Conservation (phyloP, 1,140 invertebrate genomes). For the Matsumurasca onukii region DNA sequence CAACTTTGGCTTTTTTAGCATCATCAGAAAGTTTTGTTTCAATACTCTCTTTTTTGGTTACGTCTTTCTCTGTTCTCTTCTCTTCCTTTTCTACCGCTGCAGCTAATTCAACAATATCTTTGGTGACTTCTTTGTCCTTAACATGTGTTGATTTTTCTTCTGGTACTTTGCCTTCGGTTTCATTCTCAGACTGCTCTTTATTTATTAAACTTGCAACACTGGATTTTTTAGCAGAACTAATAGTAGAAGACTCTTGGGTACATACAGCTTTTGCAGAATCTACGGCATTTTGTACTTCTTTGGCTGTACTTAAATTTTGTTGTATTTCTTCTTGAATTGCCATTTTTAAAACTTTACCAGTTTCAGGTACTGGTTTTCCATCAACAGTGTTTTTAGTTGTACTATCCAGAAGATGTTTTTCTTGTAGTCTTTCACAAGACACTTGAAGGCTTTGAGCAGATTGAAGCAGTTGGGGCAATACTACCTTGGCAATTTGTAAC, state of each 20-base stretch:
- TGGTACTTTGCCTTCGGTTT: slow-evolving; percentile 24
- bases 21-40: slow-evolving; percentile 15
- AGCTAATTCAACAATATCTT: too few relatives aligned
- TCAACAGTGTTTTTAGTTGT: too few relatives aligned
- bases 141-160: neutral
- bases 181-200: neutral
- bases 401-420: too few relatives aligned
- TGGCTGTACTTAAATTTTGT: neutral
- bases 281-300: neutral
- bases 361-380: too few relatives aligned
- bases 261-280: neutral
- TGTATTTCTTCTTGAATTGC: neutral
- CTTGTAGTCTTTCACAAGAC: neutral
- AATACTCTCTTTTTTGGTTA: slow-evolving; percentile 4
- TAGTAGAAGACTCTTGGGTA: neutral
- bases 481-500: neutral
- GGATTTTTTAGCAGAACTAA: neutral
- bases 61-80: neutral
- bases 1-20: slow-evolving; percentile 32
- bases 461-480: neutral
- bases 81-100: too few relatives aligned
- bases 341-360: too few relatives aligned
- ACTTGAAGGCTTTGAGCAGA: neutral
- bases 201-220: neutral
- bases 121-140: slow-evolving; percentile 17